phyloP scores from a whole-genome alignment of 2,797 vertebrate genomes.

The Holocentrus rufus region DNA sequence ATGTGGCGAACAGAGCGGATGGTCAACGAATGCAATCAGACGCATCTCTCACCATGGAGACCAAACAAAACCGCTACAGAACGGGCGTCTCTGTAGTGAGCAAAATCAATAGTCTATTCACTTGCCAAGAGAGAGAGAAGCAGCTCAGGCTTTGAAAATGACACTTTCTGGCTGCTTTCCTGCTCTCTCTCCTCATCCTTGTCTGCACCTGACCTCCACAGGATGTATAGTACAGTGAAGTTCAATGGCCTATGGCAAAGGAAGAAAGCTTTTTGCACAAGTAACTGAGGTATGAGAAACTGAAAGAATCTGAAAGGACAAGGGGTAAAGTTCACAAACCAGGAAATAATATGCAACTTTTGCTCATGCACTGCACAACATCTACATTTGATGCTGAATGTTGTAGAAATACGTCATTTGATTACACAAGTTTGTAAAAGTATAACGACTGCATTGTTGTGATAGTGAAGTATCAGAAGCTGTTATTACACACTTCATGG shows the following conservation, averaged over 20 bases:
- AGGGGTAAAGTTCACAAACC: neutral
- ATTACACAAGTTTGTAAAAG: too few species aligned
- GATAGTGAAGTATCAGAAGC: too few species aligned
- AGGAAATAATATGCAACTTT: neutral
- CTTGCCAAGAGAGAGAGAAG: constrained; percentile 32
- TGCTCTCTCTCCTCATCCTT: constrained; percentile 7
- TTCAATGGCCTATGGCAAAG: constrained; percentile 10
- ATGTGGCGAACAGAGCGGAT: constrained; percentile 8
- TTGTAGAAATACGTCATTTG: too few species aligned
- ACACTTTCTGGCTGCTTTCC: constrained; percentile 24
- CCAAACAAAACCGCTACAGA: constrained; percentile 34
- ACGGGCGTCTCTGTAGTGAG: constrained; percentile 33
- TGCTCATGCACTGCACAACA: neutral
- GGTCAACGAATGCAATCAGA: constrained; percentile 40
- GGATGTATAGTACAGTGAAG: constrained; percentile 11
- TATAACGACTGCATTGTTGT: too few species aligned
- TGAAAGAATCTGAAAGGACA: neutral
- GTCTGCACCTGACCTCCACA: constrained; percentile 24
- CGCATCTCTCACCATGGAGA: constrained; percentile 39
- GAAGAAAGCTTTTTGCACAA: neutral
- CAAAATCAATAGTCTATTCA: constrained; percentile 26
- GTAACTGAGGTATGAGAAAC: neutral
- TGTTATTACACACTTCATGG: too few species aligned
- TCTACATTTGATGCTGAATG: too few species aligned
- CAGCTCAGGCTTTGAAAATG: constrained; percentile 24